Conservation (phyloP, 2,113 vertebrate species). For the Deroptyus accipitrinus region DNA sequence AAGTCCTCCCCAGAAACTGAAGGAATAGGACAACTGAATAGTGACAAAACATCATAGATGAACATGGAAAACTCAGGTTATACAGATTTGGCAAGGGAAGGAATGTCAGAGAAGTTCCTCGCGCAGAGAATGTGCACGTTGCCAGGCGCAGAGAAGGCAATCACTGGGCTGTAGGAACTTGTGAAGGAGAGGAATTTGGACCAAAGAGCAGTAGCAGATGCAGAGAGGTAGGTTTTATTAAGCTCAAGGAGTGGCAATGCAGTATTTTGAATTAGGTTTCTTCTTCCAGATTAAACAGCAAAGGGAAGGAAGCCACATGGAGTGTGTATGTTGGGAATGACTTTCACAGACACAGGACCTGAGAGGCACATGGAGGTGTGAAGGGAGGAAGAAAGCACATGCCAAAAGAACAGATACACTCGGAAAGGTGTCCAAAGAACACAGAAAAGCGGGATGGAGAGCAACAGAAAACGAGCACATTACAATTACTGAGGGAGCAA, state of each 20-base stretch:
- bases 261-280: not conserved
- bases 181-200: not conserved
- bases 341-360: not conserved
- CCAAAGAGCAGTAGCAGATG: not conserved
- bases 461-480: not conserved
- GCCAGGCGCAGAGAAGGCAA: not conserved
- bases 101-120: not conserved
- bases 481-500: not conserved
- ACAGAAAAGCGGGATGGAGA: not conserved
- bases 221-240: not conserved
- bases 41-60: not conserved
- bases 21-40: not conserved
- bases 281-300: slow-evolving; percentile 26
- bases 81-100: not conserved
- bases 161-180: not conserved
- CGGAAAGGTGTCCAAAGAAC: not conserved
- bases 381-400: not conserved
- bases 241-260: not conserved
- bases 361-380: not conserved
- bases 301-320: not conserved
- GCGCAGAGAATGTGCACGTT: not conserved
- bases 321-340: not conserved
- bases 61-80: not conserved
- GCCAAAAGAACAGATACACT: not conserved
- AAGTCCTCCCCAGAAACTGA: not conserved